Conservation (phyloP, 1,140 invertebrate species). For the Zaprionus kolodkinae region DNA sequence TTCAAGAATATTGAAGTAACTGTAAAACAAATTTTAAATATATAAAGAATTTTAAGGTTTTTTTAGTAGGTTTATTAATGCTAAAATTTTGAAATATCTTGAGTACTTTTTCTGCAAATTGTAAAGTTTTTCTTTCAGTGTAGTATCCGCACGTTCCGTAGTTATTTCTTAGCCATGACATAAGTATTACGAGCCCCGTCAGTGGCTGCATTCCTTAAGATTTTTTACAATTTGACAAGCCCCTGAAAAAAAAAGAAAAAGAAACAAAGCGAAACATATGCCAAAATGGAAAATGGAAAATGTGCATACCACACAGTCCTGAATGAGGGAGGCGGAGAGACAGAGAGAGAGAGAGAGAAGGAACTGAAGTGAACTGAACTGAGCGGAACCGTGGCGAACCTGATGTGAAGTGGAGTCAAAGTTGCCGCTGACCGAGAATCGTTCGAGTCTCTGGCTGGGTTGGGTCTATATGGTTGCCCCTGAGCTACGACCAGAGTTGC, state of each 20-base stretch:
- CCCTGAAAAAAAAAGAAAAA: constrained; percentile 39
- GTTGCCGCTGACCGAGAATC: constrained; percentile 43
- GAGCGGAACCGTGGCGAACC: constrained; percentile 3
- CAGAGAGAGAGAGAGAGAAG: constrained; percentile 3
- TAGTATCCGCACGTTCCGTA: not conserved
- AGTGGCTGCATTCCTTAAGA: constrained; percentile 32
- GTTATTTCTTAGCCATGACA: constrained; percentile 36
- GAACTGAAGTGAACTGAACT: constrained; percentile 4
- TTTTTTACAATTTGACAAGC: constrained; percentile 58
- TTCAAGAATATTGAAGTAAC: too few species aligned
- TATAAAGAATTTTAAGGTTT: too few species aligned
- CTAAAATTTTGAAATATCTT: too few species aligned
- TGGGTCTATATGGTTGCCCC: constrained; percentile 28
- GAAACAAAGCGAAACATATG: constrained; percentile 16
- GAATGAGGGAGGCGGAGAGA: not conserved
- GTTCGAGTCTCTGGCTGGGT: constrained; percentile 31
- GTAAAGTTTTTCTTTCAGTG: not conserved
- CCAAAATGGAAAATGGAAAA: constrained; percentile 40
- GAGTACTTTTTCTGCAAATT: not conserved
- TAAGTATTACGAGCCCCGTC: constrained; percentile 21
- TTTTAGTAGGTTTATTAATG: too few species aligned
- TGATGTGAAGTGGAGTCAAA: constrained; percentile 28
- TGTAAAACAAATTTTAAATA: too few species aligned
- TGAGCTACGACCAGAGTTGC: constrained; percentile 31
- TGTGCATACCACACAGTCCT: constrained; percentile 19